A percentile compares a stretch with the other conserved stretches of the same genome.
Conservation (phyloP, 2,797 vertebrate genomes). For the Lemur catta region DNA sequence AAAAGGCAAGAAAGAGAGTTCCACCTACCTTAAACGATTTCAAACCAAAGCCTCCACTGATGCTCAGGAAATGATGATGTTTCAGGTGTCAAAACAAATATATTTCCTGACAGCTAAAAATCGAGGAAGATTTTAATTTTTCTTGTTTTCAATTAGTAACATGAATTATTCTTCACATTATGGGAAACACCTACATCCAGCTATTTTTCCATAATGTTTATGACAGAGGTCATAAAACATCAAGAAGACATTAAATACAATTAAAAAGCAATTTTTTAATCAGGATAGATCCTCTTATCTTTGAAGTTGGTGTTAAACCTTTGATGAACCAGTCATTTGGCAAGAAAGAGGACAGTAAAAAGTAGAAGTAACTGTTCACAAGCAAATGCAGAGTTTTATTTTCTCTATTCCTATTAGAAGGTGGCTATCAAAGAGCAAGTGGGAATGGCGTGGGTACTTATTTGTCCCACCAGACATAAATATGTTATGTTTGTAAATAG, state of each 20-base stretch:
- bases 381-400: not conserved
- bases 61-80: not conserved
- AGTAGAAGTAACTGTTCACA: not conserved
- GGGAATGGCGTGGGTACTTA: not conserved
- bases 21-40: not conserved
- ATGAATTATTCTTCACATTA: not conserved
- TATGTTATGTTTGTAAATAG: not conserved
- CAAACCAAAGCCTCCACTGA: not conserved
- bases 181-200: not conserved
- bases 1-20: not conserved
- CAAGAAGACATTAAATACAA: not conserved
- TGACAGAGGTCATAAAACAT: not conserved
- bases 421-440: not conserved
- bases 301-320: not conserved
- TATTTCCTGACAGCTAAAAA: not conserved
- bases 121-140: not conserved
- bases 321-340: not conserved
- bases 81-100: not conserved
- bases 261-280: not conserved
- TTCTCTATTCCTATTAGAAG: not conserved
- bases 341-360: not conserved
- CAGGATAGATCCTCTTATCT: not conserved
- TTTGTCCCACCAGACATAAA: not conserved
- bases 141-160: not conserved
- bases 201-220: not conserved